Percentiles rank a stretch among this genome's conserved stretches.
Evolutionary conservation across 37 sponge, comb jelly and placozoan genomes (phyloP).

Genomic region (Cladorhizidae sp.): DNA sequence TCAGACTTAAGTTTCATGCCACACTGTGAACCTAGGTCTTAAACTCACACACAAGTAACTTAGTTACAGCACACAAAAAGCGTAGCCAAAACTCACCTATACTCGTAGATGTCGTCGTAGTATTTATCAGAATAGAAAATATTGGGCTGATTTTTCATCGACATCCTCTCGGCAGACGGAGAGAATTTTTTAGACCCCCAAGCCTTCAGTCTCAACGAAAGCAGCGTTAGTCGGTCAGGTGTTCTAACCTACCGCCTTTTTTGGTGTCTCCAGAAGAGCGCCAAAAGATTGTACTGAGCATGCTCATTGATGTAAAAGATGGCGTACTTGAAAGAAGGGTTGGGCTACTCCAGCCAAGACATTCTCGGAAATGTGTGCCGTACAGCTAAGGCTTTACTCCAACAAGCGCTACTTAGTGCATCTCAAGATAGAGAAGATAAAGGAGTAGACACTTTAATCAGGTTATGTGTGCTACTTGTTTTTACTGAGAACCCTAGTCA

Average conservation of each 20-base stretch:
- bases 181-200: too few relatives aligned
- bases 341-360: slow-evolving; percentile 20
- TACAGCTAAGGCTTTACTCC: slow-evolving; percentile 13
- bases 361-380: neutral
- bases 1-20: too few relatives aligned
- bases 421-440: neutral
- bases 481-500: too few relatives aligned
- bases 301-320: slow-evolving; percentile 18
- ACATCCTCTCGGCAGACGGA: neutral
- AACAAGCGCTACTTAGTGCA: slow-evolving; percentile 6
- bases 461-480: too few relatives aligned
- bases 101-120: slow-evolving; percentile 86
- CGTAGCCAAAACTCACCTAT: slow-evolving; percentile 88
- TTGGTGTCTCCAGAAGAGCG: neutral
- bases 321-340: slow-evolving; percentile 16
- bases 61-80: too few relatives aligned
- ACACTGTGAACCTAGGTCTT: too few relatives aligned
- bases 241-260: slow-evolving; percentile 3
- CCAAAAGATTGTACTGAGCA: slow-evolving; percentile 6
- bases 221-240: slow-evolving; percentile 13
- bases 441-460: too few relatives aligned
- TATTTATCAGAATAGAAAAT: slow-evolving; percentile 96
- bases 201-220: too few relatives aligned
- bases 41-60: too few relatives aligned
- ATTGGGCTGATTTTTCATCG: slow-evolving; percentile 21